These are phyloP conservation scores for Drosophila mauritiana DNA, from an alignment of 1,140 invertebrate genomes.

Conservation along the genomic window DNA sequence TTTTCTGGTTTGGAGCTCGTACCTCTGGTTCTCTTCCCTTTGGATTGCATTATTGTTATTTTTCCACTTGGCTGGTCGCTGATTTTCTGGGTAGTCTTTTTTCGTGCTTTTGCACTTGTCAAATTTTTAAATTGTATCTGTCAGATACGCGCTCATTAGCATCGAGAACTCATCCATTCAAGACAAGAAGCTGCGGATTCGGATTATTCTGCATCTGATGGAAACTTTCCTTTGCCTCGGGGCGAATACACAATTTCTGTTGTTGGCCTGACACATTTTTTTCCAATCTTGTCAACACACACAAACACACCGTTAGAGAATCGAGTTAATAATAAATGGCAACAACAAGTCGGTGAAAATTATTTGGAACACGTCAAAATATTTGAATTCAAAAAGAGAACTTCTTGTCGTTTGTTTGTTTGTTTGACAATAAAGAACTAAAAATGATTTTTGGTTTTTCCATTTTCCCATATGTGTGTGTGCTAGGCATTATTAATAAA, in stretches of 20 bases:
- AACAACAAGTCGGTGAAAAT: slow-evolving; percentile 42
- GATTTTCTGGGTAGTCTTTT: slow-evolving; percentile 27
- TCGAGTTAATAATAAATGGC: slow-evolving; percentile 75
- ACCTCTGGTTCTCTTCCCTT: slow-evolving; percentile 3
- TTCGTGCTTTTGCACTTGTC: slow-evolving; percentile 62
- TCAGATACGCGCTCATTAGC: slow-evolving; percentile 79
- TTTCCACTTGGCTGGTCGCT: slow-evolving; percentile 60
- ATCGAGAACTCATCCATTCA: slow-evolving; percentile 66
- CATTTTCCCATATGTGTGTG: slow-evolving; percentile 17
- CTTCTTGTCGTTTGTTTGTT: slow-evolving; percentile 39
- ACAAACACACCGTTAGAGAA: slow-evolving; percentile 27
- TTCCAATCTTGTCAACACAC: slow-evolving; percentile 59
- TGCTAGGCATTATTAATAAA: slow-evolving; percentile 72
- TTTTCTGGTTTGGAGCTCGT: slow-evolving; percentile 26
- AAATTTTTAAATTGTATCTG: slow-evolving; percentile 80
- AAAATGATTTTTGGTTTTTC: slow-evolving; percentile 53
- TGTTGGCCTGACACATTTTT: slow-evolving; percentile 66
- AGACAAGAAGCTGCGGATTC: slow-evolving; percentile 25
- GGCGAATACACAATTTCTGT: slow-evolving; percentile 35
- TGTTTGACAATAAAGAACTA: slow-evolving; percentile 75
- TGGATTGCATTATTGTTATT: slow-evolving; percentile 29
- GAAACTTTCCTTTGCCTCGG: slow-evolving; percentile 40
- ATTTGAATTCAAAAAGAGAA: slow-evolving; percentile 73
- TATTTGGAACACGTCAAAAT: slow-evolving; percentile 80
- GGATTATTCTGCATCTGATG: slow-evolving; percentile 40